Base-by-base conservation (phyloP, 2,797 vertebrate genomes). In the Cottoperca gobio region DNA sequence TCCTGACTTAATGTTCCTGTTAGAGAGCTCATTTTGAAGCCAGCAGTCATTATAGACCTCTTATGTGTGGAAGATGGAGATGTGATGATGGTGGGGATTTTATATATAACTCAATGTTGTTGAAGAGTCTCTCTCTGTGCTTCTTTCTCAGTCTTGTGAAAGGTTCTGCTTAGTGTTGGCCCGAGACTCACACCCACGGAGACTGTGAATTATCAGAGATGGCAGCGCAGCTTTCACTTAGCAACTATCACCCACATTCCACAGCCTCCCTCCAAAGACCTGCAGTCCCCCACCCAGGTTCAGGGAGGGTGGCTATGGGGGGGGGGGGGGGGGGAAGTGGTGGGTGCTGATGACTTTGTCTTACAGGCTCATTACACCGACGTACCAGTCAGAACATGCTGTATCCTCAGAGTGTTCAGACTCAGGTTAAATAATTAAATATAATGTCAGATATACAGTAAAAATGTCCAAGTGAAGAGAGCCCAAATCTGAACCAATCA, bases 161-260 rank as follows among this genome's bases (percentile, higher is more conserved):
- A 89, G 91, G 83, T 90, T 86, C 80, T 88, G 90, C 79, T 90
- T 70, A 78, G 86, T 85, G 85, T 83, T 87, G 87, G 84, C 71
- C 83, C 14, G 82, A 88, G 84, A 88, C 73, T 88, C 86, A 88
- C 92, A 91, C 87, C 88, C 73, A 89, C 79, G 17, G 78, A 81
- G 79, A 24, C 89, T 90, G 77, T 74, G 81, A 89, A 82, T 87
- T 86, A 83, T 90, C 81, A 84, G 81, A 76, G 87, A 85, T 73
- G 84, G 78, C 70, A 85, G 78, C 58, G 7, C 69, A 72, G 80
- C 81, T 81, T 93, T 92, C 86, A 92, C 91, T 94, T 93, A 92
- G 89, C 91, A 80, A 76, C 92, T 90, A 84, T 88, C 86, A 86
- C 86, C 78, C 90, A 93, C 91, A 94, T 95, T 95, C 92, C 92